Percentiles rank a stretch among this genome's conserved stretches.
Evolutionary conservation across 2,113 vertebrate genomes (phyloP).

Genomic region (Alouatta palliata): DNA sequence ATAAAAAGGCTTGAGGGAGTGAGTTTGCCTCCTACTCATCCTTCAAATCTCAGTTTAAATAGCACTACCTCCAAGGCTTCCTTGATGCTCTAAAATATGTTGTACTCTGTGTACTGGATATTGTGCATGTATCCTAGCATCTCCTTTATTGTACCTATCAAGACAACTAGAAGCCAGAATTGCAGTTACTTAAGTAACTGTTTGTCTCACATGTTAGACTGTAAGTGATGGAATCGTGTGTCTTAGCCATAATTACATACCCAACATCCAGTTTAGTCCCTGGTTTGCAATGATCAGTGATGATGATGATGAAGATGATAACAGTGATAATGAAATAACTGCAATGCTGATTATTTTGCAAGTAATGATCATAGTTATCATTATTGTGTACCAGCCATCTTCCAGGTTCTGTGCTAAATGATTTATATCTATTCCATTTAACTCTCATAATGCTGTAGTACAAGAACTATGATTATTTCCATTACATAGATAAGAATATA

Average conservation of each 20-base stretch:
- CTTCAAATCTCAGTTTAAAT: background rate
- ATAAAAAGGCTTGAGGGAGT: background rate
- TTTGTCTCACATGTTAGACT: background rate
- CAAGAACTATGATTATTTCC: background rate
- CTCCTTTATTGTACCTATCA: background rate
- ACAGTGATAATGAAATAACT: background rate
- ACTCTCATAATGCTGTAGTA: background rate
- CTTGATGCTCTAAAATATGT: background rate
- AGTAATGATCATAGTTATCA: background rate
- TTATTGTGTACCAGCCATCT: background rate
- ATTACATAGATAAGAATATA: background rate
- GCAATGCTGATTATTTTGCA: background rate
- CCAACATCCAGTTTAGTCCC: background rate
- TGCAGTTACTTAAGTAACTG: background rate
- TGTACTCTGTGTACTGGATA: background rate
- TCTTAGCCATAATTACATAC: background rate
- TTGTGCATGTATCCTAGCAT: background rate
- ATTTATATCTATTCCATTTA: background rate
- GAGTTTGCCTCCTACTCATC: background rate
- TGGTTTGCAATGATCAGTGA: background rate
- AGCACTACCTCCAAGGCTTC: background rate
- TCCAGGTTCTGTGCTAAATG: background rate
- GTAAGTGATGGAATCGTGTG: background rate
- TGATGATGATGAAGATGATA: background rate
- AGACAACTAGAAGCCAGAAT: constrained; percentile 7